Evolutionary conservation across 1,140 invertebrate species (phyloP).

Genomic region (Acromyrmex heyeri): DNA sequence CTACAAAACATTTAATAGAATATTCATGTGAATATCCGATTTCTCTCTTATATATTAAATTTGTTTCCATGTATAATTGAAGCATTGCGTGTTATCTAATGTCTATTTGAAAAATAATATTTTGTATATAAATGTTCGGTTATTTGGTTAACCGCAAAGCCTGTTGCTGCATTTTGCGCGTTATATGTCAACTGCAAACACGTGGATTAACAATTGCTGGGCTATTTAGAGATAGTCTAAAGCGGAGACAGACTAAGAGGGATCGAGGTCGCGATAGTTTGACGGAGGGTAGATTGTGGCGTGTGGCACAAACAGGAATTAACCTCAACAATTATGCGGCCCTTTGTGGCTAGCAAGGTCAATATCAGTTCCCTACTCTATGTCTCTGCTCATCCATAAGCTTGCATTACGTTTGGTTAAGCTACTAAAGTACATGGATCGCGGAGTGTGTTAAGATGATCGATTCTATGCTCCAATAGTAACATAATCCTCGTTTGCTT

Average conservation of each 20-base stretch:
- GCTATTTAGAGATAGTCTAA: constrained; percentile 52
- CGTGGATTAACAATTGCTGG: constrained; percentile 46
- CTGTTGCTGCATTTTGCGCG: constrained; percentile 25
- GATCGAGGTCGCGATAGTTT: constrained; percentile 65
- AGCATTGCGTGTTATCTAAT: neutral
- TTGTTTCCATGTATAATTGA: neutral
- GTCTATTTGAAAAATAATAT: neutral
- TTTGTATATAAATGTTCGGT: neutral
- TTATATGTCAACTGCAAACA: constrained; percentile 8
- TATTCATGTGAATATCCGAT: neutral
- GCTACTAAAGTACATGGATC: constrained; percentile 53
- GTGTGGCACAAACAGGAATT: constrained; percentile 74
- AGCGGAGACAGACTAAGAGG: constrained; percentile 35
- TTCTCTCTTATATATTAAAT: neutral
- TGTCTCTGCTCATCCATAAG: constrained; percentile 57
- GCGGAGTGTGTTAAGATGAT: constrained; percentile 55
- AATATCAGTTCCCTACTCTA: constrained; percentile 62
- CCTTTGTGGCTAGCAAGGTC: constrained; percentile 77
- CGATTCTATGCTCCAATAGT: constrained; percentile 17
- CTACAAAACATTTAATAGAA: neutral
- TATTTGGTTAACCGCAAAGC: constrained; percentile 20
- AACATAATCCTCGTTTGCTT: constrained; percentile 42
- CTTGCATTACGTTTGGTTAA: constrained; percentile 48
- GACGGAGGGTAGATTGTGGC: constrained; percentile 72
- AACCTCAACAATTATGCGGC: constrained; percentile 77